These are phyloP conservation scores for Dascyllus trimaculatus DNA, from an alignment of 2,113 vertebrate species.

Conservation along the genomic window DNA sequence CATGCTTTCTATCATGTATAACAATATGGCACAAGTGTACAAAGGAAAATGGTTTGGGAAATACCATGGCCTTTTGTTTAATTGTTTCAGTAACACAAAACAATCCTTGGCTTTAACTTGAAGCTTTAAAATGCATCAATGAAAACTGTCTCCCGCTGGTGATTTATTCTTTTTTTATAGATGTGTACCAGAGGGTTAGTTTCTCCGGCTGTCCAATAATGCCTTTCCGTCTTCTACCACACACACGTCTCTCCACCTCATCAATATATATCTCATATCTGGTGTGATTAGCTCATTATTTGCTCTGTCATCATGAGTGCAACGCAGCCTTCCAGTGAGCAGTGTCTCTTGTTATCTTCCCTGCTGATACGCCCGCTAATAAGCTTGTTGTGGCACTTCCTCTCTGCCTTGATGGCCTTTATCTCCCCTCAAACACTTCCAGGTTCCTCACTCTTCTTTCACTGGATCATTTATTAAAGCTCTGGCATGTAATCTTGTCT, in stretches of 20 bases:
- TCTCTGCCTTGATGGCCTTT: constrained; percentile 35
- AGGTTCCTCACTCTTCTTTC: constrained; percentile 29
- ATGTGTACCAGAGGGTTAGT: background rate
- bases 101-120: too few relatives aligned
- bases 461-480: constrained; percentile 11
- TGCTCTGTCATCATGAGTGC: constrained; percentile 26
- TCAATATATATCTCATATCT: constrained; percentile 27
- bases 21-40: too few relatives aligned
- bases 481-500: constrained; percentile 5
- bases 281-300: constrained; percentile 35
- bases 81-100: too few relatives aligned
- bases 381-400: constrained; percentile 46
- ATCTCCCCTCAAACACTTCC: constrained; percentile 34
- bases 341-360: constrained; percentile 37
- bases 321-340: constrained; percentile 26
- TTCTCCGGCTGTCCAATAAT: background rate
- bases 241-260: background rate
- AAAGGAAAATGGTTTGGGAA: too few relatives aligned
- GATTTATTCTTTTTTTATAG: background rate
- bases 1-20: too few relatives aligned
- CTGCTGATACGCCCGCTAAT: constrained; percentile 37
- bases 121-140: too few relatives aligned
- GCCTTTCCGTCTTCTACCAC: background rate
- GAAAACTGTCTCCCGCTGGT: background rate
- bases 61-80: too few relatives aligned